A percentile compares a stretch with the other conserved stretches of the same genome.
Conservation (phyloP, 2,888 invertebrate genomes). For the Sicus ferrugineus region DNA sequence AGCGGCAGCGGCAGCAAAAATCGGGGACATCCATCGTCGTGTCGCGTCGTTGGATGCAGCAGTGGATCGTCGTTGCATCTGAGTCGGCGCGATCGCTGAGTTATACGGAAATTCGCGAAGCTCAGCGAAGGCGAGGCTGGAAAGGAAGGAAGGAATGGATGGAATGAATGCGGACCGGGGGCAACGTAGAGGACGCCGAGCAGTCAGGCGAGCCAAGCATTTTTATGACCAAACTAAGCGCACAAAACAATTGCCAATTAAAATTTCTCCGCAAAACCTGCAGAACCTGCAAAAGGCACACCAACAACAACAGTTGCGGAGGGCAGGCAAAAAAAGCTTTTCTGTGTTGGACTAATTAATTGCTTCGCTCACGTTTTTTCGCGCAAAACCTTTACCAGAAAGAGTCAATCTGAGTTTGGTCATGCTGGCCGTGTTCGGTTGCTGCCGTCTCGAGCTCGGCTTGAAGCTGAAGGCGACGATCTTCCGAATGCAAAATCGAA, state of each 20-base stretch:
- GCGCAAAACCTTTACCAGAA: slow-evolving; percentile 49
- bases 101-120: slow-evolving; percentile 8
- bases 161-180: not conserved
- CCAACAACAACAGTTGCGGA: slow-evolving; percentile 35
- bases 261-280: slow-evolving; percentile 54
- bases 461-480: not conserved
- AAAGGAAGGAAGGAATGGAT: not conserved
- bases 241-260: slow-evolving; percentile 60
- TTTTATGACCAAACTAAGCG: slow-evolving; percentile 56
- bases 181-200: not conserved
- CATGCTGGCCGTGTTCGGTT: slow-evolving; percentile 34
- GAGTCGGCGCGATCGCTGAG: slow-evolving; percentile 1
- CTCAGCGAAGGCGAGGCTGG: too few species aligned
- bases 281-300: slow-evolving; percentile 22
- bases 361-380: slow-evolving; percentile 56
- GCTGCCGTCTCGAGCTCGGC: not conserved
- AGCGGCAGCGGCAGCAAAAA: not conserved
- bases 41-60: not conserved
- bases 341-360: slow-evolving; percentile 59
- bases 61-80: not conserved
- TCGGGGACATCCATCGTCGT: not conserved
- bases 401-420: slow-evolving; percentile 49
- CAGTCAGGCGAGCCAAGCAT: slow-evolving; percentile 36
- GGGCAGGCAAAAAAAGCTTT: slow-evolving; percentile 46
- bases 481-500: slow-evolving; percentile 32